Conservation (phyloP, 2,888 invertebrate species). For the Zygogramma bicolorata region DNA sequence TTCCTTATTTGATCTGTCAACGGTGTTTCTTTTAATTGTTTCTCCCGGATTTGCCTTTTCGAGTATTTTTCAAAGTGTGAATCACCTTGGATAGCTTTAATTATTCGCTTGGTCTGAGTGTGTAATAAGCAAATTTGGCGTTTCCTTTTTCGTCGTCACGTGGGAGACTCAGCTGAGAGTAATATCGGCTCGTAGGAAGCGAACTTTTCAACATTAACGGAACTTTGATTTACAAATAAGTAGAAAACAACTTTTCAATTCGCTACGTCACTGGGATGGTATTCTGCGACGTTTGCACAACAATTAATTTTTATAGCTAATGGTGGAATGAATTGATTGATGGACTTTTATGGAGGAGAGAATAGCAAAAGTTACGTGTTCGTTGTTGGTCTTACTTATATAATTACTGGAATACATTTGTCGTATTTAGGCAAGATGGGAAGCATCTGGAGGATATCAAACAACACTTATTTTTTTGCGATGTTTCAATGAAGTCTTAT, state of each 20-base stretch:
- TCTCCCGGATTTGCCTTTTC: slow-evolving; percentile 10
- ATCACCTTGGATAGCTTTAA: slow-evolving; percentile 18
- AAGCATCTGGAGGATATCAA: no score
- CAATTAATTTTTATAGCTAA: slow-evolving; percentile 31
- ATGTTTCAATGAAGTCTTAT: no score
- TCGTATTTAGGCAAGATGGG: background rate
- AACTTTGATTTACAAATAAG: slow-evolving; percentile 41
- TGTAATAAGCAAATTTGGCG: slow-evolving; percentile 35
- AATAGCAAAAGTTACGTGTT: background rate
- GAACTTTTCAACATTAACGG: slow-evolving; percentile 43
- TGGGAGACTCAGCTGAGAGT: slow-evolving; percentile 41
- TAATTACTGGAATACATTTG: background rate
- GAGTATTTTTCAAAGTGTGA: slow-evolving; percentile 15
- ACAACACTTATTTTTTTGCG: no score
- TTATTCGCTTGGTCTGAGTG: slow-evolving; percentile 2
- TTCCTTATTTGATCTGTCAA: background rate
- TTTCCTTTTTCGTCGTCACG: slow-evolving; percentile 34
- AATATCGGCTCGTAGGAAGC: slow-evolving; percentile 35
- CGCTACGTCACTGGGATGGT: slow-evolving; percentile 33
- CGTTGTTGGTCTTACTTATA: background rate
- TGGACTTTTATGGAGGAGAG: slow-evolving; percentile 20
- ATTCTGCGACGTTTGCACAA: slow-evolving; percentile 12
- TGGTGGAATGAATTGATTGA: slow-evolving; percentile 13
- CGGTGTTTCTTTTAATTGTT: slow-evolving; percentile 7
- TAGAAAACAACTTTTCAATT: slow-evolving; percentile 43